Evolutionary conservation across 2,888 invertebrate genomes (phyloP), one percentile per base, ranked within the genome.

Genomic region (Ceraclea dissimilis): DNA sequence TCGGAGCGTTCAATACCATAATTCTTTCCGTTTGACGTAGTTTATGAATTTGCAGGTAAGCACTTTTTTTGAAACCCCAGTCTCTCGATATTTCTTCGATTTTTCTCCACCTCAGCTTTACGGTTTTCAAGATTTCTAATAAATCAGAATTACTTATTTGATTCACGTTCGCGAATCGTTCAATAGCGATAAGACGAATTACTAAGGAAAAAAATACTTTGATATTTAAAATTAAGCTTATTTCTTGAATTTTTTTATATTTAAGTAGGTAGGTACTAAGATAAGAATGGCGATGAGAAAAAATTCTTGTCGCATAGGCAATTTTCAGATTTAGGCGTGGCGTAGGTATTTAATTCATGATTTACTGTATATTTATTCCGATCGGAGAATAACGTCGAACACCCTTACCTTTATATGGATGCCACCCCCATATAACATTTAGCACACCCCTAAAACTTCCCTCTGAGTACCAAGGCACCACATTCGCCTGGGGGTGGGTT

Each of bases 361-460:
- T 59, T 61, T 60, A 59, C 59, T 54, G 58, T 59, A 50, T 46
- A 59, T 59, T 61, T 59, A 61, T 61, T 53, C 58, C 61, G 54
- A 61, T 61, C 61, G 61, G 50, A 56, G 59, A 57, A 59, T 59
- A 57, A 61, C 59, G 44, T 52, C 54, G 49, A 49, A 20, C 51
- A 44, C 54, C 48, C 39, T 39, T 13, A 18, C 49, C 21, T 44
- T 17, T 52, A 26, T 34, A 20, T 39, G 10, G 16, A 10, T 17
- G 39, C 50, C 11, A 52, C 52, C 59, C 56, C 57, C 47, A 48
- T 58, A 52, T 55, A 53, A 59, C 56, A 59, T 59, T 59, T 56
- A 56, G 59, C 59, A 52, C 56, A 21, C 60, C 57, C 59, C 46
- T 21, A 53, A 55, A 56, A 34, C 50, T 58, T 46, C 59, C 54